These are phyloP conservation scores for Microplitis deprimator DNA, from an alignment of 2,888 invertebrate genomes.

Conservation along the genomic window DNA sequence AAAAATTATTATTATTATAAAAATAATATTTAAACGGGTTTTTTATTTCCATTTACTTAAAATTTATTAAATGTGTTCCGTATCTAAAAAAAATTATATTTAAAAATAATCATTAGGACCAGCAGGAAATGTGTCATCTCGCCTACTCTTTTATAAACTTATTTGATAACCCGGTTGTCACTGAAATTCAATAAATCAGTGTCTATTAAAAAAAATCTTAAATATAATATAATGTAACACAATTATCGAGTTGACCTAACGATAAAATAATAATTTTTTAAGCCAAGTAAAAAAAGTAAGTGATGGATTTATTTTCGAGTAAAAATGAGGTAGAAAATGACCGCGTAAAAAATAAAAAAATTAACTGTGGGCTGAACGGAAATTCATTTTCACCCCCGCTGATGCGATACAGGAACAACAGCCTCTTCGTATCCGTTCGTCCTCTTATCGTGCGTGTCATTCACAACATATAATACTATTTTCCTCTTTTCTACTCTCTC, in stretches of 20 bases:
- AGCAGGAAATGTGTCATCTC: slow-evolving; percentile 50
- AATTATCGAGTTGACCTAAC: slow-evolving; percentile 9
- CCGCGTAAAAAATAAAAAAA: not conserved
- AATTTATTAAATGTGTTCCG: not conserved
- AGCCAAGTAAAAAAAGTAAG: no score
- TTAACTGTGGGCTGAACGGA: slow-evolving; percentile 45
- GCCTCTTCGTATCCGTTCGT: slow-evolving; percentile 53
- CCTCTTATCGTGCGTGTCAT: slow-evolving; percentile 47
- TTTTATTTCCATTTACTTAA: not conserved
- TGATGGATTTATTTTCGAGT: no score
- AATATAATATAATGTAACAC: slow-evolving; percentile 27
- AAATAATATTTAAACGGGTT: no score
- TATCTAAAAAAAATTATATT: slow-evolving; percentile 14
- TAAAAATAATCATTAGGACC: not conserved
- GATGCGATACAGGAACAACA: slow-evolving; percentile 46
- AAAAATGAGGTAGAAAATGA: no score
- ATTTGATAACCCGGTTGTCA: not conserved
- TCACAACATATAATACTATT: slow-evolving; percentile 17
- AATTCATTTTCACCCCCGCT: slow-evolving; percentile 53
- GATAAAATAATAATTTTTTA: no score
- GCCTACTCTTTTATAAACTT: slow-evolving; percentile 49
- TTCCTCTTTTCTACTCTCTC: slow-evolving; percentile 18
- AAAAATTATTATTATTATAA: no score
- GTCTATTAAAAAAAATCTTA: slow-evolving; percentile 17
- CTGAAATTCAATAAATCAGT: not conserved